These are phyloP conservation scores for Prochilodus magdalenae DNA, from an alignment of 2,113 vertebrate species.

Conservation along the genomic window DNA sequence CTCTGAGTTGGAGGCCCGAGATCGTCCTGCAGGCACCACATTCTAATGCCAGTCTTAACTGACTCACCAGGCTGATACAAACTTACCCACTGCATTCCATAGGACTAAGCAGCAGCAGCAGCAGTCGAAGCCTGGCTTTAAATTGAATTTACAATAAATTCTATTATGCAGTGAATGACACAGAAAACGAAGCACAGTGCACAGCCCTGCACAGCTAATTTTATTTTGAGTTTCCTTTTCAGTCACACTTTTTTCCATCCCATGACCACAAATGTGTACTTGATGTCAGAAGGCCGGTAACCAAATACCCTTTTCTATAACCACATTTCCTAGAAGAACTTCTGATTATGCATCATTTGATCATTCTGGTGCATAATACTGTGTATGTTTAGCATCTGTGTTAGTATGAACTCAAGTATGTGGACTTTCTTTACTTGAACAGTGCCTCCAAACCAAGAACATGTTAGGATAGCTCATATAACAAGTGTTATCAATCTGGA, in stretches of 20 bases:
- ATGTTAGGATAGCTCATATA: too few species aligned
- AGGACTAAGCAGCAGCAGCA: conserved; percentile 27
- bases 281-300: background rate
- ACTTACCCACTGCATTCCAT: conserved; percentile 37
- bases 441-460: background rate
- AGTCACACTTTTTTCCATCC: conserved; percentile 23
- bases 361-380: background rate
- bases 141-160: conserved; percentile 60
- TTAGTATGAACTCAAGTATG: background rate
- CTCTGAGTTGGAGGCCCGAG: background rate
- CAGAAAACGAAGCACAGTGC: conserved; percentile 8
- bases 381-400: background rate
- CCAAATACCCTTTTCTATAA: background rate
- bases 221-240: conserved; percentile 12
- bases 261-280: conserved; percentile 10
- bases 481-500: background rate
- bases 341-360: background rate
- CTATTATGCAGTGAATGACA: conserved; percentile 10
- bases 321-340: background rate
- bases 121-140: conserved; percentile 35
- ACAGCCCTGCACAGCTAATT: conserved; percentile 8
- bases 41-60: conserved; percentile 11
- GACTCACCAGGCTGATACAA: background rate
- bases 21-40: background rate
- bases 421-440: too few species aligned